A percentile compares a stretch with the other conserved stretches of the same genome.
These are phyloP conservation scores for Oxycera nigricornis DNA, from an alignment of 2,888 invertebrate genomes.

Conservation along the genomic window DNA sequence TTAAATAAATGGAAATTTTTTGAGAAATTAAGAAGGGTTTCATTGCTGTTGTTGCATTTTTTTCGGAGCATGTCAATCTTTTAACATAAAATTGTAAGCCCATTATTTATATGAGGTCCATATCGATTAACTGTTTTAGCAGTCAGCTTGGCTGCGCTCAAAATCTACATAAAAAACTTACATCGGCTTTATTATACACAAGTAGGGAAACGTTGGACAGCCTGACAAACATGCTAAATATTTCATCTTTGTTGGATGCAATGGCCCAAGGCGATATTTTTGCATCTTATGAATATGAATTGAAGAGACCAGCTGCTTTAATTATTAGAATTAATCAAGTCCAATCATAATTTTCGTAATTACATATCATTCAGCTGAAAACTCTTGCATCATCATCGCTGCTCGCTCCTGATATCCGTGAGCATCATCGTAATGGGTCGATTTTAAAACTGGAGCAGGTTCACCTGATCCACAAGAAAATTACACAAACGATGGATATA, in stretches of 20 bases:
- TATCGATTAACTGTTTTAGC: too few relatives aligned
- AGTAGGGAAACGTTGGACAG: too few relatives aligned
- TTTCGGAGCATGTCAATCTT: too few relatives aligned
- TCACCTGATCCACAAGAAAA: conserved; percentile 16
- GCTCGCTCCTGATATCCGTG: not conserved
- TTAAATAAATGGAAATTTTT: too few relatives aligned
- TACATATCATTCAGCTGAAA: conserved; percentile 30
- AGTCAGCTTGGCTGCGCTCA: too few relatives aligned
- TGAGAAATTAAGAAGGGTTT: too few relatives aligned
- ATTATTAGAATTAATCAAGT: conserved; percentile 40
- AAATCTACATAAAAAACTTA: too few relatives aligned
- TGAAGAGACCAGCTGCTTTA: conserved; percentile 26
- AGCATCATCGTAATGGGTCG: not conserved
- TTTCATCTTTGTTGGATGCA: conserved; percentile 9
- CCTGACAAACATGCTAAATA: conserved; percentile 29
- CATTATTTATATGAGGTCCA: too few relatives aligned
- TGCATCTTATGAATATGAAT: conserved; percentile 38
- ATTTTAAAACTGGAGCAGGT: conserved; percentile 5
- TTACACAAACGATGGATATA: not conserved
- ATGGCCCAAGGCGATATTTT: conserved; percentile 23
- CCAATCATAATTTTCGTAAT: conserved; percentile 41
- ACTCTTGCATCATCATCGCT: conserved; percentile 4
- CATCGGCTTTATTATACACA: too few relatives aligned
- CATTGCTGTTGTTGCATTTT: too few relatives aligned
- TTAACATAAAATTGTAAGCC: too few relatives aligned